These are phyloP conservation scores for Xiphias gladius DNA, from an alignment of 2,113 vertebrate genomes.

Conservation along the genomic window DNA sequence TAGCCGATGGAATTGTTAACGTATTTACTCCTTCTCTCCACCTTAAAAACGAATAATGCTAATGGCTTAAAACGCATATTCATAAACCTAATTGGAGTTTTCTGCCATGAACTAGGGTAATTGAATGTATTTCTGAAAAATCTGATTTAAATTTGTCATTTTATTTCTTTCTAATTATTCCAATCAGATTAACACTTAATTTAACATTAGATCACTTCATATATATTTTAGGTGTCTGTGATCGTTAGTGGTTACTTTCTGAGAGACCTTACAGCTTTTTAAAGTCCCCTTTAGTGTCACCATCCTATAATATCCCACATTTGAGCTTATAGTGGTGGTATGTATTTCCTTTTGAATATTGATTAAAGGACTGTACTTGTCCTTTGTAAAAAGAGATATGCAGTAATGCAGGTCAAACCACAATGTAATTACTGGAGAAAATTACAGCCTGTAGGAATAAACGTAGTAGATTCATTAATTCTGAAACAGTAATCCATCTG, in stretches of 20 bases:
- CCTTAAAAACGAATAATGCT: background rate
- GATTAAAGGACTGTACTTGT: constrained; percentile 58
- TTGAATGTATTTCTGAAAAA: background rate
- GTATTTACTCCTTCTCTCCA: background rate
- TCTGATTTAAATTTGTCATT: background rate
- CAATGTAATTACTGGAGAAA: constrained; percentile 68
- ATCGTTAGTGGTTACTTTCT: background rate
- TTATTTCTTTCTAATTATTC: background rate
- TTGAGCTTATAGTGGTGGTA: constrained; percentile 1
- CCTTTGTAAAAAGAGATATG: constrained; percentile 46
- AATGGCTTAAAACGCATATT: too few species aligned
- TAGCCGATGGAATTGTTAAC: background rate
- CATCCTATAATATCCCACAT: background rate
- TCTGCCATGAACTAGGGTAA: background rate
- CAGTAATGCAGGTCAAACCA: constrained; percentile 54
- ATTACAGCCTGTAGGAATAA: constrained; percentile 62
- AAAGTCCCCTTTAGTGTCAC: background rate
- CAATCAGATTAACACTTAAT: background rate
- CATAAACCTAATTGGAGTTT: background rate
- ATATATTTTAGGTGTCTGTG: background rate
- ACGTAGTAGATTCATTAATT: constrained; percentile 46
- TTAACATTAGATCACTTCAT: background rate
- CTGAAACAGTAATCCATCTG: constrained; percentile 55
- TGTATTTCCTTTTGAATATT: constrained; percentile 60
- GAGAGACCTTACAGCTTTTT: background rate